Evolutionary conservation across 1,140 invertebrate genomes (phyloP).

Genomic region (Frieseomelitta varia): DNA sequence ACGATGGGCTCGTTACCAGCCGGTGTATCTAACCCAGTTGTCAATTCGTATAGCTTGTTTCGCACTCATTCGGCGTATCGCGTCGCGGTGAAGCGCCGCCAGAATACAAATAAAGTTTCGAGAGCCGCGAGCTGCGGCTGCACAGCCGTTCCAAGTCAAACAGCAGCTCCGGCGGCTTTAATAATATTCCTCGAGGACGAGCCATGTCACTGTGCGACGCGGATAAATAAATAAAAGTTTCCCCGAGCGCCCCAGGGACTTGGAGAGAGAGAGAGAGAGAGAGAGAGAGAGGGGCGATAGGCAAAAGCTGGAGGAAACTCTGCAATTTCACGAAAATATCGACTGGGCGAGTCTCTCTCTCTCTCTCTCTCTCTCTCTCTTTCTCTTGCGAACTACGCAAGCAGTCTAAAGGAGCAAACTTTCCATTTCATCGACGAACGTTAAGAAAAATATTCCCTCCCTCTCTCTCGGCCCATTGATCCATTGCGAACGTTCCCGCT

Average conservation of each 20-base stretch:
- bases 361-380: too few species aligned
- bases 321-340: conserved; percentile 47
- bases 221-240: conserved; percentile 69
- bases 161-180: conserved; percentile 53
- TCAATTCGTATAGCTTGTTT: conserved; percentile 72
- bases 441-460: conserved; percentile 33
- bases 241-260: not conserved
- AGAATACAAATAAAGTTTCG: conserved; percentile 66
- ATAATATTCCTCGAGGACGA: conserved; percentile 64
- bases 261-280: not conserved
- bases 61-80: conserved; percentile 69
- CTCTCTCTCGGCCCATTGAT: not conserved
- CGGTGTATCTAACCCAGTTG: conserved; percentile 74
- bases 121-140: not conserved
- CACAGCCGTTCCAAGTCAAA: conserved; percentile 71
- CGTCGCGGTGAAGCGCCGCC: conserved; percentile 64
- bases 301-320: not conserved
- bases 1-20: conserved; percentile 65
- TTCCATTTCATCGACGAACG: conserved; percentile 20
- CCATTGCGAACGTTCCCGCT: not conserved
- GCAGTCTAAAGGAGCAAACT: conserved; percentile 22
- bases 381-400: not conserved
- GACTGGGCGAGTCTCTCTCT: conserved; percentile 10
- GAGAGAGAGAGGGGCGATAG: not conserved
- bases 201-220: conserved; percentile 35